Percentiles rank a stretch among this genome's conserved stretches.
Conservation (phyloP, 2,113 vertebrate species). For the Hemichromis elongatus region DNA sequence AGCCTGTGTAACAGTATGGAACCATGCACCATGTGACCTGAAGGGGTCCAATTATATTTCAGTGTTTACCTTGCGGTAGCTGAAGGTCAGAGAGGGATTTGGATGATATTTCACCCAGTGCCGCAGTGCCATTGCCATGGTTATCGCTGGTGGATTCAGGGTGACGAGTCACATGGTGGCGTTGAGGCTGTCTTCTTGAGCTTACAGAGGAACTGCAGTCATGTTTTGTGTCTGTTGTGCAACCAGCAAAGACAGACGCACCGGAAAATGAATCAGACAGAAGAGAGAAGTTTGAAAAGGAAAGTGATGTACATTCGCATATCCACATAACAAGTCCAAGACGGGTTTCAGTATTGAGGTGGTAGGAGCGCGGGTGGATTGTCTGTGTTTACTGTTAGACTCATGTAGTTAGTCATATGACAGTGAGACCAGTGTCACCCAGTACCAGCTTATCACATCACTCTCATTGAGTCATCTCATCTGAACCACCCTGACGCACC, state of each 20-base stretch:
- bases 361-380: not conserved
- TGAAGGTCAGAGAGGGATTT: not conserved
- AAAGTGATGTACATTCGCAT: not conserved
- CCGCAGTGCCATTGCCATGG: not conserved
- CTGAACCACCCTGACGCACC: not conserved
- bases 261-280: not conserved
- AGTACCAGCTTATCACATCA: slow-evolving; percentile 46
- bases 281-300: not conserved
- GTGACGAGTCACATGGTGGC: slow-evolving; percentile 13
- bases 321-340: not conserved
- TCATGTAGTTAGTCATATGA: slow-evolving; percentile 19
- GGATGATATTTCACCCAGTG: slow-evolving; percentile 19
- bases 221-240: slow-evolving; percentile 8
- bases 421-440: slow-evolving; percentile 23
- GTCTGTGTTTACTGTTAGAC: not conserved
- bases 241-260: slow-evolving; percentile 1
- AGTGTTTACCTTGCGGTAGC: slow-evolving; percentile 23
- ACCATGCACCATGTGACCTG: slow-evolving; percentile 11
- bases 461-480: slow-evolving; percentile 39
- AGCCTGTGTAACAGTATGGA: not conserved
- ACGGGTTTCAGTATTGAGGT: not conserved
- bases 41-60: slow-evolving; percentile 31
- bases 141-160: not conserved
- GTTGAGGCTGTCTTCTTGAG: not conserved
- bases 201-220: slow-evolving; percentile 39